These are phyloP conservation scores for Erpobdella octoculata DNA, from an alignment of 2,888 invertebrate genomes.

Conservation along the genomic window DNA sequence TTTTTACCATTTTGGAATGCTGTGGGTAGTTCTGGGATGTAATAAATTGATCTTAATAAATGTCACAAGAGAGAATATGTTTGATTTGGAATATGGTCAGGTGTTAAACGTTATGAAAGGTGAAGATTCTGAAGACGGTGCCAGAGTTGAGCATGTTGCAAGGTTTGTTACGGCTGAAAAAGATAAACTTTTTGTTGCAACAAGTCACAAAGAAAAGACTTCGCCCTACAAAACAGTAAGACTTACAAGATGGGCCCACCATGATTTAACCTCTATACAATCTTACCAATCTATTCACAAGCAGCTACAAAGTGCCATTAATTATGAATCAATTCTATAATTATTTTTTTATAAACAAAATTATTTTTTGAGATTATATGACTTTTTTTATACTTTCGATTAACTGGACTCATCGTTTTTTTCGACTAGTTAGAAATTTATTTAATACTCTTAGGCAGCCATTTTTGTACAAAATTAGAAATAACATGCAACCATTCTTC, in stretches of 20 bases:
- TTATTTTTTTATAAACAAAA: not conserved
- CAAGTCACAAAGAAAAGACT: slow-evolving; percentile 14
- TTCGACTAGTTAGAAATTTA: no score
- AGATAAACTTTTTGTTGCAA: not conserved
- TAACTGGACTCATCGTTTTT: no score
- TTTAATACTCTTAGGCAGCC: no score
- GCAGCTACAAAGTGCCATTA: not conserved
- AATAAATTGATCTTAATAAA: slow-evolving; percentile 41
- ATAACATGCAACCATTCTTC: no score
- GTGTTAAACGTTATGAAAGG: slow-evolving; percentile 27
- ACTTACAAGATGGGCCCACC: not conserved
- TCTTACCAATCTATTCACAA: not conserved
- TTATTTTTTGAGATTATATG: not conserved
- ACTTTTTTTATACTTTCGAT: not conserved
- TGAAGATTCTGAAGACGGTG: not conserved
- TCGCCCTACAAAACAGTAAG: not conserved
- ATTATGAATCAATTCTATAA: not conserved
- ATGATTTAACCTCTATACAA: not conserved
- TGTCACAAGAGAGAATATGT: slow-evolving; percentile 32
- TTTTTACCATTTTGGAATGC: slow-evolving; percentile 36
- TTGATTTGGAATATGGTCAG: slow-evolving; percentile 27
- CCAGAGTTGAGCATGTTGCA: not conserved
- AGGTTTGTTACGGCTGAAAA: not conserved
- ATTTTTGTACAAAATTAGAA: no score
- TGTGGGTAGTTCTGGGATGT: slow-evolving; percentile 42